Base-by-base conservation (phyloP, 2,888 invertebrate species). In the Ypsolopha sequella region DNA sequence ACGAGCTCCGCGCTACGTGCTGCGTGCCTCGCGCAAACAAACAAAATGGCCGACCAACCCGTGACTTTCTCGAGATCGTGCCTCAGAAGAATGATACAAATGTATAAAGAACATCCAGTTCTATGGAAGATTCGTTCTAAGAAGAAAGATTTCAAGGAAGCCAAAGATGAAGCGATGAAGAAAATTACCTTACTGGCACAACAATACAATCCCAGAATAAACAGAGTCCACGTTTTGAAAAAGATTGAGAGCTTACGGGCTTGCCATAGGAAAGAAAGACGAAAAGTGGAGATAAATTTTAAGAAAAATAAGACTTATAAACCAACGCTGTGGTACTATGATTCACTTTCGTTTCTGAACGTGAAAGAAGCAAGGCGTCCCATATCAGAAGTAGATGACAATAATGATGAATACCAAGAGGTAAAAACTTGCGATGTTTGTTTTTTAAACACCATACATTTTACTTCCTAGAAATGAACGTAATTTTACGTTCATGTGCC, bases 181-280 rank as follows among this genome's bases (percentile, higher is more conserved):
- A 73, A 71, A 57, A 55, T 85, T 48, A 82, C 82, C 0, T 61
- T 68, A 34, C 58, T 84, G 10, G 76, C 82, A 0, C 80, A 79
- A 52, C 65, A 74, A 50, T 74, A 73, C 53, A 80, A 81, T 39
- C 67, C 76, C 11, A 68, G 64, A 7, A 82, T 80, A 14, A 82
- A 82, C 0, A 65, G 76, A 41, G 81, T 81, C 3, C 81, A 82
- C 50, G 73, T 84, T 6, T 56, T 82, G 57, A 68, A 82, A 51
- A 84, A 84, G 61, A 80, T 85, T 41, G 84, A 84, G 60, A 84
- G 82, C 58, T 57, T 85, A 55, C 72, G 84, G 36, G 80, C 84
- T 7, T 82, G 84, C 34, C 41, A 52, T 24, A 47, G 52, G 13
- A 39, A 39, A 11, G 48, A 48, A 14, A 41, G 43, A 11, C 6